Base-by-base conservation (phyloP, 2,113 vertebrate species). In the Caranx melampygus region DNA sequence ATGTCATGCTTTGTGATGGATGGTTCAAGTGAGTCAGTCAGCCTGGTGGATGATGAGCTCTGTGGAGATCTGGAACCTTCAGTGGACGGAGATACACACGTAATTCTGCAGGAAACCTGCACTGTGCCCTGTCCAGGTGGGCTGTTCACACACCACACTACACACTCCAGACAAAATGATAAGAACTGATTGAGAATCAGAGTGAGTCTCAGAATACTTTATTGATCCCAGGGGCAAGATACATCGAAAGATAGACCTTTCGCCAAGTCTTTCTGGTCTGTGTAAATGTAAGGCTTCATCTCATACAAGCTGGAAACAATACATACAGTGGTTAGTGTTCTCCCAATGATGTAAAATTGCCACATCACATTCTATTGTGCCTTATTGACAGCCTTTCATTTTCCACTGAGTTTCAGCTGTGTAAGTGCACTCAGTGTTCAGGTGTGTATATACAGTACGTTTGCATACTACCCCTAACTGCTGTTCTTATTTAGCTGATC, bases 1-100 rank as follows among this genome's bases (percentile, higher is more conserved):
- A 94, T 99, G 82, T 98, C 97, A 1, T 99, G 98, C 88, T 96
- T 98, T 4, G 97, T 99, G 83, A 96, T 95, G 26, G 96, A 99
- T 44, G 97, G 97, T 26, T 95, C 96, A 0, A 55, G 33, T 61
- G 94, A 94, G 88, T 95, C 95, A 67, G 69, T 90, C 42, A 95
- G 95, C 90, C 58, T 91, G 77, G 97, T 98, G 71, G 97, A 99
- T 35, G 98, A 99, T 12, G 98, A 98, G 79, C 94, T 97, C 62
- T 99, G 98, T 84, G 94, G 94, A 54, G 95, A 98, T 33, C 87
- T 96, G 86, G 97, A 98, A 51, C 96, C 94, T 58, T 73, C 93
- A 7, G 92, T 98, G 85, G 95, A 98, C 0, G 96, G 96, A 83
- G 94, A 96, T 69, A 93, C 94, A 42, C 95, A 94, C 51, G 91